A percentile compares a stretch with the other conserved stretches of the same genome.
These are phyloP conservation scores for Cyclura pinguis DNA, from an alignment of 2,797 vertebrate species.

Conservation along the genomic window DNA sequence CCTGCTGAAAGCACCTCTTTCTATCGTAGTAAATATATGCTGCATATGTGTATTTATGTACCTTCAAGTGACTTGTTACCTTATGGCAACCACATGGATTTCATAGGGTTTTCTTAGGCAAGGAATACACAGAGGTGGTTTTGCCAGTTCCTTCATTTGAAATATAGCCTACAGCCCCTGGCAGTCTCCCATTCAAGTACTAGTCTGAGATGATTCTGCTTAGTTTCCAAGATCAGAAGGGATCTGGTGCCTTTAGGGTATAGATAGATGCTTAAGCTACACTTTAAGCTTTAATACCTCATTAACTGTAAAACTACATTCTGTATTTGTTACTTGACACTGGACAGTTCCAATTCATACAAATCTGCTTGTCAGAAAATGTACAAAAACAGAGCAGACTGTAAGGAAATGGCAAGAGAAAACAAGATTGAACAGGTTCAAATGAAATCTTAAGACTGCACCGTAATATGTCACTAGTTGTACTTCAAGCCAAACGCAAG, in stretches of 20 bases:
- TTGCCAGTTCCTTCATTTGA: too few relatives aligned
- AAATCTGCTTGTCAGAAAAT: not conserved
- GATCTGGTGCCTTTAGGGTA: too few relatives aligned
- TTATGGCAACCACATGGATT: too few relatives aligned
- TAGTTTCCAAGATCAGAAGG: too few relatives aligned
- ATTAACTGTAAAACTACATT: not conserved
- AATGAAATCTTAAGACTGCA: constrained; percentile 7
- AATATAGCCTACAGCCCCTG: too few relatives aligned
- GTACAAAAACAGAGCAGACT: not conserved
- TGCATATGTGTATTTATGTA: too few relatives aligned
- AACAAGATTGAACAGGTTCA: constrained; percentile 12
- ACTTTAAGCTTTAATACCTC: not conserved
- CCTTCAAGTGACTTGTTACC: too few relatives aligned
- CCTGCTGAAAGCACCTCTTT: not conserved
- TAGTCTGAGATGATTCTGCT: too few relatives aligned
- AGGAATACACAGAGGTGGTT: too few relatives aligned
- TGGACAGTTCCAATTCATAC: not conserved
- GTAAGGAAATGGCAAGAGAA: not conserved
- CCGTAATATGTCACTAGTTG: not conserved
- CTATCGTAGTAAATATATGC: too few relatives aligned
- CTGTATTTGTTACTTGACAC: not conserved
- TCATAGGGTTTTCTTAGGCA: too few relatives aligned
- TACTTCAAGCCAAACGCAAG: not conserved
- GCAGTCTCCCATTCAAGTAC: too few relatives aligned
- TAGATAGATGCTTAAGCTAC: not conserved